These are phyloP conservation scores for Tetramorium alpestre DNA, from an alignment of 1,140 invertebrate genomes.

Conservation along the genomic window DNA sequence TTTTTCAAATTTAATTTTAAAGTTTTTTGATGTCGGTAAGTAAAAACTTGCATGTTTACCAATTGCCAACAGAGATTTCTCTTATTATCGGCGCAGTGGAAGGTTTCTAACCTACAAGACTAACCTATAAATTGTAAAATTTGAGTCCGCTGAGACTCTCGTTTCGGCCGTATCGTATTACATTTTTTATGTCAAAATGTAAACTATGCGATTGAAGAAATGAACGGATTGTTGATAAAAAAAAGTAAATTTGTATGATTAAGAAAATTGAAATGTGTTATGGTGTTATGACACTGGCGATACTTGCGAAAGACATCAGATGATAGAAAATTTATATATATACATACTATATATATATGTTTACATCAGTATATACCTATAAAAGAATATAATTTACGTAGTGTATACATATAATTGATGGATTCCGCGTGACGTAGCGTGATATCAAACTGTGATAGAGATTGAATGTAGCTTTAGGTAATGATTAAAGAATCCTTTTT, in stretches of 20 bases:
- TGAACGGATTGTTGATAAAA: neutral
- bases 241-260: neutral
- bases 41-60: too few species aligned
- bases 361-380: neutral
- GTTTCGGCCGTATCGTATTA: too few species aligned
- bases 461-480: neutral
- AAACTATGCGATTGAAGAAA: neutral
- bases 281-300: neutral
- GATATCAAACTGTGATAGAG: neutral
- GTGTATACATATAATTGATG: neutral
- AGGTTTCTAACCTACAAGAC: too few species aligned
- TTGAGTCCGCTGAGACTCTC: too few species aligned
- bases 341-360: neutral
- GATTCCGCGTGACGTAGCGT: neutral
- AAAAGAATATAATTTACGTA: neutral
- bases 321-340: neutral
- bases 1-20: too few species aligned
- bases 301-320: neutral
- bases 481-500: neutral
- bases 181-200: neutral
- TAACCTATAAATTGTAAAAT: too few species aligned
- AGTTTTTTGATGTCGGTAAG: too few species aligned
- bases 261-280: neutral
- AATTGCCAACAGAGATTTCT: too few species aligned
- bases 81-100: too few species aligned